Percentiles rank a stretch among this genome's conserved stretches.
Evolutionary conservation across 2,113 vertebrate genomes (phyloP).

Genomic region (Chamaetylas fuelleborni): DNA sequence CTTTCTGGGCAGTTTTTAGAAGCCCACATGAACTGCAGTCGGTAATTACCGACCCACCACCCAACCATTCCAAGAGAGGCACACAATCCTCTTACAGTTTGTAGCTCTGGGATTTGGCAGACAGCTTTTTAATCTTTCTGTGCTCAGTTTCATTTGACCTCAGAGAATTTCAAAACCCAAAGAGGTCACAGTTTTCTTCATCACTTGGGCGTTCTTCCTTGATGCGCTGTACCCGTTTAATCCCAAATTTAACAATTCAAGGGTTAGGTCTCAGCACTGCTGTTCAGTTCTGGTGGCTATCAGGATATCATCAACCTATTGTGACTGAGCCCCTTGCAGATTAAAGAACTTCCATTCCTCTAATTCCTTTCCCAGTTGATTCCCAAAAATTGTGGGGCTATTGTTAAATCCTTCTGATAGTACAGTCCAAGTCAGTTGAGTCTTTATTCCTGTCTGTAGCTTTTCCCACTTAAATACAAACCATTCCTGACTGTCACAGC

Average conservation of each 20-base stretch:
- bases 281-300: not conserved
- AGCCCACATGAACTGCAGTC: not conserved
- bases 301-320: not conserved
- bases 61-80: not conserved
- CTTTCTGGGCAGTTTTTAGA: not conserved
- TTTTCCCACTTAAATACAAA: not conserved
- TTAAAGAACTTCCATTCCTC: not conserved
- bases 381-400: not conserved
- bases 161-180: not conserved
- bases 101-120: not conserved
- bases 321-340: not conserved
- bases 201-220: fast-evolving
- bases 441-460: not conserved
- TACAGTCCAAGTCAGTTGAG: not conserved
- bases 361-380: not conserved
- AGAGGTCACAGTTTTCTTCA: not conserved
- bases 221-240: not conserved
- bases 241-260: not conserved
- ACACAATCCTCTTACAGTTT: not conserved
- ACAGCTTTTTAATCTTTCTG: not conserved
- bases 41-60: fast-evolving
- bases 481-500: not conserved
- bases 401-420: not conserved
- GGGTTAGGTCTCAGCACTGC: not conserved
- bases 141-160: not conserved